Percentiles rank a stretch among this genome's conserved stretches.
Evolutionary conservation across 30 jellyfish, hydroid and myxozoan genomes (phyloP).

Genomic region (Hydractinia symbiolongicarpus): DNA sequence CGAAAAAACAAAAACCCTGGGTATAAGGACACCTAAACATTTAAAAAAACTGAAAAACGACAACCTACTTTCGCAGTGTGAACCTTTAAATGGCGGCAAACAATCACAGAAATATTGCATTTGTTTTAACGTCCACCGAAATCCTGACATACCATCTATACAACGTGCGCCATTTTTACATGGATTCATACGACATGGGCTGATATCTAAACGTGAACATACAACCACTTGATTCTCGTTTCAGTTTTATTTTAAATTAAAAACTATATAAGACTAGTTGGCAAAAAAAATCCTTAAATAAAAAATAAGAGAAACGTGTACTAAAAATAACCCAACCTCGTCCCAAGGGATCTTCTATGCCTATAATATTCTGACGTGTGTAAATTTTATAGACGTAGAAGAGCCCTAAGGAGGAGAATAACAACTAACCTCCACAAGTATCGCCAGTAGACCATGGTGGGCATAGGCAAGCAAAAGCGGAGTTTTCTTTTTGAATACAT

Average conservation of each 20-base stretch:
- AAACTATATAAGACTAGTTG: neutral
- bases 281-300: neutral
- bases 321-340: too few relatives aligned
- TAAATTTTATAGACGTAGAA: too few relatives aligned
- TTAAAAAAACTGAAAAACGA: neutral
- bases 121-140: conserved; percentile 74
- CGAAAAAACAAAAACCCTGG: too few relatives aligned
- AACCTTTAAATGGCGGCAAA: conserved; percentile 74
- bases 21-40: too few relatives aligned
- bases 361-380: too few relatives aligned
- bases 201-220: conserved; percentile 43
- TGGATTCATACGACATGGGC: conserved; percentile 85
- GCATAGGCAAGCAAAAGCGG: conserved; percentile 27
- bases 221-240: neutral
- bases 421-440: conserved; percentile 16
- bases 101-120: conserved; percentile 88
- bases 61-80: conserved; percentile 70
- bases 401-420: neutral
- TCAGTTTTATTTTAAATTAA: neutral
- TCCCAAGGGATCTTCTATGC: too few relatives aligned
- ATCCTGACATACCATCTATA: conserved; percentile 89
- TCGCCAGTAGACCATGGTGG: conserved; percentile 42
- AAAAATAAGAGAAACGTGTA: too few relatives aligned
- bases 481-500: conserved; percentile 30
- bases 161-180: conserved; percentile 87